Base-by-base conservation (phyloP, 2,888 invertebrate species). In the Laothoe populi region DNA sequence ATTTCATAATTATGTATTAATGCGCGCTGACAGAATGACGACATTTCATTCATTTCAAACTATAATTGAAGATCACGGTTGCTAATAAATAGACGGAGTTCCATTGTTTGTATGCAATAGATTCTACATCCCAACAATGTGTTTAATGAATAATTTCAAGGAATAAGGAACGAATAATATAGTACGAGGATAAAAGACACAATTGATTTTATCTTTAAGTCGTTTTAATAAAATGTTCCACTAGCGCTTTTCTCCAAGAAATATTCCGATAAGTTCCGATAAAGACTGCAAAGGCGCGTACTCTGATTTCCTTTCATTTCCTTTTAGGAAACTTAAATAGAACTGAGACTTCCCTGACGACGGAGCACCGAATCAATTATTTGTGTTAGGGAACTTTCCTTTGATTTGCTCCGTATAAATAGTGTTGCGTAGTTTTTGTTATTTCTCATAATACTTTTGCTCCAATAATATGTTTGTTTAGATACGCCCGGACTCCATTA, bases 311-410 rank as follows among this genome's bases (percentile, higher is more conserved):
- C 91, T 90, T 90, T 91, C 90, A 92, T 92, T 92, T 92, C 92
- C 92, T 90, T 86, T 91, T 84, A 90, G 90, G 90, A 91, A 92
- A 92, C 92, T 92, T 90, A 90, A 91, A 92, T 91, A 92, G 90
- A 92, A 87, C 87, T 84, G 87, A 88, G 90, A 88, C 84, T 90
- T 90, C 86, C 88, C 81, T 87, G 87, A 87, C 88, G 85, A 87
- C 87, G 86, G 83, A 83, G 85, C 81, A 82, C 84, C 83, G 84
- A 90, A 92, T 92, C 92, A 90, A 92, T 92, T 92, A 91, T 90
- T 90, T 91, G 89, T 87, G 87, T 88, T 87, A 79, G 79, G 73
- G 77, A 87, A 88, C 82, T 88, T 89, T 86, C 73, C 75, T 81
- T 77, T 82, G 83, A 89, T 88, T 89, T 84, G 74, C 79, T 86